A percentile compares a stretch with the other conserved stretches of the same genome.
phyloP scores from a whole-genome alignment of 2,888 invertebrate species.

The Hyles lineata region DNA sequence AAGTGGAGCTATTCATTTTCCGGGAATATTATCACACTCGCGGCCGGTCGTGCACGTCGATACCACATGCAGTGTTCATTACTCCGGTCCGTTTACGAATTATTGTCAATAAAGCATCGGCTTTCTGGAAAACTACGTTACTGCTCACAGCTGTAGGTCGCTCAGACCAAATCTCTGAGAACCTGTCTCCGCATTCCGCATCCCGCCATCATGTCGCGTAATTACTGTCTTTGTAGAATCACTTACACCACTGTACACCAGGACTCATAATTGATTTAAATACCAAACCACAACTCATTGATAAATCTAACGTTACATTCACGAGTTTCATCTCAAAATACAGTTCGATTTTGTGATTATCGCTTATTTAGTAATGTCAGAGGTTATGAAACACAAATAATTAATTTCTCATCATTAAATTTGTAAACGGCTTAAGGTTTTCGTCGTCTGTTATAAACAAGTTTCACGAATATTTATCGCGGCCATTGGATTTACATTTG shows the following conservation, averaged over 20 bases:
- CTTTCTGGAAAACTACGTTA: constrained; percentile 70
- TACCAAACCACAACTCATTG: not conserved
- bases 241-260: not conserved
- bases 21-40: constrained; percentile 51
- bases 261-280: not conserved
- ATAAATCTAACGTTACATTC: too few species aligned
- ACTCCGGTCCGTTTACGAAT: constrained; percentile 68
- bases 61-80: constrained; percentile 65
- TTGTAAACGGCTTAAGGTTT: constrained; percentile 4
- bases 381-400: not conserved
- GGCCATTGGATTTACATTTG: constrained; percentile 32
- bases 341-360: not conserved
- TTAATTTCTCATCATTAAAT: constrained; percentile 1
- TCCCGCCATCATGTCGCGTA: not conserved
- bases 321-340: not conserved
- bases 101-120: constrained; percentile 72
- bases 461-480: constrained; percentile 37
- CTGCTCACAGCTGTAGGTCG: constrained; percentile 66
- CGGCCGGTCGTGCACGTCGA: constrained; percentile 45
- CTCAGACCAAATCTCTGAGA: constrained; percentile 40
- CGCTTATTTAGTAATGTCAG: not conserved
- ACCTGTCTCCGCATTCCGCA: constrained; percentile 28
- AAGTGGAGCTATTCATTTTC: constrained; percentile 37
- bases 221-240: constrained; percentile 6
- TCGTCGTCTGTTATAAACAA: constrained; percentile 33